Base-by-base conservation (phyloP, 2,113 vertebrate genomes). In the Tupaia tana region DNA sequence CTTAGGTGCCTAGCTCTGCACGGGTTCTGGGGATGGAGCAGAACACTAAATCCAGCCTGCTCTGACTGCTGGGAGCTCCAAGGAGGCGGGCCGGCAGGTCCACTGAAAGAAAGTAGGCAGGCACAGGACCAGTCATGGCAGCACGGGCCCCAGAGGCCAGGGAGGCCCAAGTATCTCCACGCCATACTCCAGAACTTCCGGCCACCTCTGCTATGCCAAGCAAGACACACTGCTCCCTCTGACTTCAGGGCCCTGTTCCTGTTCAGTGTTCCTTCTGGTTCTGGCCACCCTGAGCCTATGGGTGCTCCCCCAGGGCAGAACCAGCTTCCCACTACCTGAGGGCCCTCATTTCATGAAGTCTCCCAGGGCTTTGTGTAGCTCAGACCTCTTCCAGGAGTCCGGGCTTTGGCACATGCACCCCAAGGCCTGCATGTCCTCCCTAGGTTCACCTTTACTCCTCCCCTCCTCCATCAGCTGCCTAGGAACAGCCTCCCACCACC, bases 311-410 rank as follows among this genome's bases (percentile, higher is more conserved):
- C 10, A 27, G 56, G 34, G 29, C n/a, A 66, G n/a, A 25, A 16
- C 15, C 6, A n/a, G n/a, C 22, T 67, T 79, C 24, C 8, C 20
- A 0, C 61, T 56, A 7, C 34, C 27, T 15, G 3, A 2, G 77
- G 3, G 1, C 19, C 11, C 77, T 58, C 16, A 7, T 31, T 19
- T 69, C 3, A 0, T 6, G 56, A 11, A 12, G 86, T 20, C 18
- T 14, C 19, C 71, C 3, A 0, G 13, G 63, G 22, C 81, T n/a
- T 24, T 56, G 43, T 69, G 67, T 24, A 77, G 29, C 73, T 29
- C 59, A 14, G 8, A 20, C 27, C 0, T 2, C 22, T 24, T 2
- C 4, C 27, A 13, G 3, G 4, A 1, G 16, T 0, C n/a, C 43
- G 12, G 16, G 24, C 71, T 67, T 31, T 11, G 20, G 5, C 9